phyloP scores from a whole-genome alignment of 2,888 invertebrate species.

The Melikaiella ostensackeni region DNA sequence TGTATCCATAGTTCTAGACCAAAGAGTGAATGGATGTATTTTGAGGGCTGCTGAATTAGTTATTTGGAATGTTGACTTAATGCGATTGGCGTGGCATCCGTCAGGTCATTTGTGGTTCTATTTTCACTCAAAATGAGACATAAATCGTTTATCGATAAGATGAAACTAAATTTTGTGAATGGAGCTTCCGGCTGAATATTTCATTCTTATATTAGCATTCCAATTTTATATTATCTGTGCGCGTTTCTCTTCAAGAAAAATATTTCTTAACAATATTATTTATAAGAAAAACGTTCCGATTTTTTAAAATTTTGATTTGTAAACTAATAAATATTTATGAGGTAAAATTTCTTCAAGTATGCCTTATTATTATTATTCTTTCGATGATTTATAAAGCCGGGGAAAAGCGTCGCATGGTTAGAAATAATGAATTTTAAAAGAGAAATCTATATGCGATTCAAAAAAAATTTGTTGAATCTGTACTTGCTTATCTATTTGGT shows the following conservation, averaged over 20 bases:
- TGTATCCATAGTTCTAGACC: constrained; percentile 39
- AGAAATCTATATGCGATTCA: too few species aligned
- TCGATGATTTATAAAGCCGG: too few species aligned
- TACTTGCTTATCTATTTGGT: too few species aligned
- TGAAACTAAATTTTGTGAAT: constrained; percentile 41
- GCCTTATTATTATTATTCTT: too few species aligned
- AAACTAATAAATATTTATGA: not conserved
- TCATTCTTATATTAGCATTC: not conserved
- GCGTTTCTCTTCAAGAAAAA: not conserved
- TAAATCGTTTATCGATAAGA: not conserved
- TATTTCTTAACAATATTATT: not conserved
- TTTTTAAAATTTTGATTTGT: not conserved
- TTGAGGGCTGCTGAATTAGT: constrained; percentile 65
- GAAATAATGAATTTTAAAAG: too few species aligned
- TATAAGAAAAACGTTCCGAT: too few species aligned
- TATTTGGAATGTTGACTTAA: constrained; percentile 57
- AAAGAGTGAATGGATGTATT: constrained; percentile 66
- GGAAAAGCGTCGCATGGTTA: too few species aligned
- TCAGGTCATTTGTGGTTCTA: constrained; percentile 47
- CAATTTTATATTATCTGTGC: not conserved
- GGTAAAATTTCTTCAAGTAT: too few species aligned
- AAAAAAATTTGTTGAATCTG: too few species aligned
- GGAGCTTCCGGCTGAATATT: constrained; percentile 31
- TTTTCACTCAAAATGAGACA: constrained; percentile 34
- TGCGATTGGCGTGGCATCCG: not conserved